phyloP scores from a whole-genome alignment of 2,113 vertebrate species.

The Synchiropus splendidus region DNA sequence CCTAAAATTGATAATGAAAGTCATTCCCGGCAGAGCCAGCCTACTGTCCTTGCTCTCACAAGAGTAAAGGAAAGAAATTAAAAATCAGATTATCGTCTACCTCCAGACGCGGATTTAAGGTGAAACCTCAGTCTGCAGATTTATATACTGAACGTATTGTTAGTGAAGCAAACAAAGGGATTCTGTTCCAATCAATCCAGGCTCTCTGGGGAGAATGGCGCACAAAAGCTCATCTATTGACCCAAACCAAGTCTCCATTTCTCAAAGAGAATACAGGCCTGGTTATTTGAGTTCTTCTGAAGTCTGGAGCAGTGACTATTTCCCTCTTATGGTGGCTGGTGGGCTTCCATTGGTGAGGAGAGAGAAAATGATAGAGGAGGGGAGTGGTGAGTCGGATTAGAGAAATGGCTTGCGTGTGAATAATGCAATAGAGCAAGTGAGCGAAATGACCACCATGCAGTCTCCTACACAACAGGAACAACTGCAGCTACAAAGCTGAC shows the following conservation, averaged over 20 bases:
- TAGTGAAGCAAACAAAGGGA: slow-evolving; percentile 19
- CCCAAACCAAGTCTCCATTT: slow-evolving; percentile 21
- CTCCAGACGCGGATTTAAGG: too few species aligned
- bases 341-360: slow-evolving; percentile 7
- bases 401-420: slow-evolving; percentile 48
- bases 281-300: slow-evolving; percentile 2
- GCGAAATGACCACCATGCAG: slow-evolving; percentile 30
- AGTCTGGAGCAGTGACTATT: slow-evolving; percentile 17
- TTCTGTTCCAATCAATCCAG: slow-evolving; percentile 26
- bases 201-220: slow-evolving; percentile 17
- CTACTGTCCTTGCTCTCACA: too few species aligned
- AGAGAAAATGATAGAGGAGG: slow-evolving; percentile 15
- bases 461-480: slow-evolving; percentile 35
- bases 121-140: too few species aligned
- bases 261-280: slow-evolving; percentile 5
- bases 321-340: neutral
- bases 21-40: too few species aligned
- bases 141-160: slow-evolving; percentile 15
- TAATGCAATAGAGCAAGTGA: slow-evolving; percentile 48
- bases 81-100: too few species aligned
- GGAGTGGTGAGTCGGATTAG: slow-evolving; percentile 16
- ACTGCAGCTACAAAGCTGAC: slow-evolving; percentile 21
- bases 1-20: too few species aligned
- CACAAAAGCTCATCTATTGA: slow-evolving; percentile 26
- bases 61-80: too few species aligned